These are phyloP conservation scores for Calliphora vicina DNA, from an alignment of 1,140 invertebrate species.

Conservation along the genomic window DNA sequence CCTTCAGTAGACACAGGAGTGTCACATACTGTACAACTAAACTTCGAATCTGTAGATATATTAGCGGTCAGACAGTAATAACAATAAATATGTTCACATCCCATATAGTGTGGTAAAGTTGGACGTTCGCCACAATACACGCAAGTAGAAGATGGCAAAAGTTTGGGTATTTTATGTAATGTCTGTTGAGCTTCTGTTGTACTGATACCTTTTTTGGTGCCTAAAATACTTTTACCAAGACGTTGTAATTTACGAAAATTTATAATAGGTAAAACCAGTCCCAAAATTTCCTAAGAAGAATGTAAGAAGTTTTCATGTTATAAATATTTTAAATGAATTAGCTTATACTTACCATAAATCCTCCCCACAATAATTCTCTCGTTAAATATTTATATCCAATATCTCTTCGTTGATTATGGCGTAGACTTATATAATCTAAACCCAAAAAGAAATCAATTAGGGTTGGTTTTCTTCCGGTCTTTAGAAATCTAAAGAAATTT, in stretches of 20 bases:
- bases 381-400: constrained; percentile 71
- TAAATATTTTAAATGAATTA: too few species aligned
- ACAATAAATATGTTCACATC: constrained; percentile 72
- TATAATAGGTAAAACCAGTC: constrained; percentile 68
- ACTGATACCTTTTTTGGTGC: not conserved
- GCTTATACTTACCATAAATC: constrained; percentile 69
- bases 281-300: constrained; percentile 69
- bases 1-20: constrained; percentile 37
- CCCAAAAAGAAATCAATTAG: constrained; percentile 68
- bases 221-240: constrained; percentile 54
- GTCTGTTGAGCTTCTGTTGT: not conserved
- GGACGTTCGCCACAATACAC: constrained; percentile 67
- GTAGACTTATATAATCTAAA: constrained; percentile 65
- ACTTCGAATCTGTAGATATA: constrained; percentile 54
- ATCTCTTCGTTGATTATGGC: constrained; percentile 65
- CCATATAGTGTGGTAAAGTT: constrained; percentile 70
- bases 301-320: too few species aligned
- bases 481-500: constrained; percentile 71
- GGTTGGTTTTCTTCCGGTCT: constrained; percentile 69
- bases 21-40: constrained; percentile 54
- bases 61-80: constrained; percentile 69
- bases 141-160: constrained; percentile 64
- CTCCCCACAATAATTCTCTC: constrained; percentile 73
- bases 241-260: constrained; percentile 67
- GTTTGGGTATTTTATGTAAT: constrained; percentile 38